Conservation (phyloP, 2,888 invertebrate genomes). For the Dioctria rufipes region DNA sequence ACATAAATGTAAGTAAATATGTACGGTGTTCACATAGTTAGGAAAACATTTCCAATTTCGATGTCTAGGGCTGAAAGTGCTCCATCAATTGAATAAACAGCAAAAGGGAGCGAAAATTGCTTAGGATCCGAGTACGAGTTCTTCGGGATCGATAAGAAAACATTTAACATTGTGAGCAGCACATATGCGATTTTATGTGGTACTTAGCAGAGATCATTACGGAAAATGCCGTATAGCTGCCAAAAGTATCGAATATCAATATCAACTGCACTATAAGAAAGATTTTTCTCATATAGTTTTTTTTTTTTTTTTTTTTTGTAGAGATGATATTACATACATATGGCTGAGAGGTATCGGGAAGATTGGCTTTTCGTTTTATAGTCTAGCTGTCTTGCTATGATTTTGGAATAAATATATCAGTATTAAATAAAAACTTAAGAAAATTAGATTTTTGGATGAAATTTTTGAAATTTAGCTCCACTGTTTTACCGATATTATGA, state of each 20-base stretch:
- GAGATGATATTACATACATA: constrained; percentile 7
- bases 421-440: too few relatives aligned
- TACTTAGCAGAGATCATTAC: constrained; percentile 21
- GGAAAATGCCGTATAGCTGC: constrained; percentile 7
- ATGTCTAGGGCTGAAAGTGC: constrained; percentile 19
- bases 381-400: too few relatives aligned
- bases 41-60: constrained; percentile 27
- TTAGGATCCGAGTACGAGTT: not conserved
- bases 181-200: constrained; percentile 30
- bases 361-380: too few relatives aligned
- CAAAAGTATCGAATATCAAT: constrained; percentile 26
- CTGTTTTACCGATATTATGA: too few relatives aligned
- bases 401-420: too few relatives aligned
- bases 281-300: constrained; percentile 15
- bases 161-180: constrained; percentile 16
- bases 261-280: not conserved
- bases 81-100: constrained; percentile 25
- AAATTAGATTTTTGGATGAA: too few relatives aligned
- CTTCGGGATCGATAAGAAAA: constrained; percentile 25
- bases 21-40: too few relatives aligned
- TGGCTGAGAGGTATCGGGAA: too few relatives aligned
- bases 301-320: not conserved
- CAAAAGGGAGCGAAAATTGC: constrained; percentile 26
- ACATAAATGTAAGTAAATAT: too few relatives aligned
- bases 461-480: too few relatives aligned